phyloP scores from a whole-genome alignment of 2,113 vertebrate genomes.

The Platanista minor region DNA sequence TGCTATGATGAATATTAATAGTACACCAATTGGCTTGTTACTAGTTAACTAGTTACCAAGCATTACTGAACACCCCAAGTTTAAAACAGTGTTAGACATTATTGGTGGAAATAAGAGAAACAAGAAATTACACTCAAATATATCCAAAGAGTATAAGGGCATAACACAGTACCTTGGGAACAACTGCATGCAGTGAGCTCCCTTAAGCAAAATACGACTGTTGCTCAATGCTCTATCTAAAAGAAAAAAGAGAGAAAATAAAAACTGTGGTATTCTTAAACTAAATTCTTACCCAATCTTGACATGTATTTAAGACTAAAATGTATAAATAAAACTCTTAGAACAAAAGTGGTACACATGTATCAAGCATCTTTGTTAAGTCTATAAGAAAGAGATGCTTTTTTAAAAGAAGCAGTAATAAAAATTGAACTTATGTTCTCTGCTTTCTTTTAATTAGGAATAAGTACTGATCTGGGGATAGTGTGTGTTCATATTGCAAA shows the following conservation, averaged over 20 bases:
- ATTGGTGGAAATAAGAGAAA: not conserved
- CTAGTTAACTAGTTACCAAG: not conserved
- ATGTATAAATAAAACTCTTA: not conserved
- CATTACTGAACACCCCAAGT: not conserved
- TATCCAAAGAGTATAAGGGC: not conserved
- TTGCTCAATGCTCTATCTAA: not conserved
- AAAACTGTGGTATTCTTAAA: not conserved
- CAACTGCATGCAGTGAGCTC: not conserved
- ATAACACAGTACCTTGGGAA: not conserved
- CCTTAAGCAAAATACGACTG: not conserved
- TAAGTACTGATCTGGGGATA: not conserved
- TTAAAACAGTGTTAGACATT: not conserved
- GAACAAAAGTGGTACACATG: not conserved
- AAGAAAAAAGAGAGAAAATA: not conserved
- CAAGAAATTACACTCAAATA: not conserved
- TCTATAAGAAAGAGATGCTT: not conserved
- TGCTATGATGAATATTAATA: not conserved
- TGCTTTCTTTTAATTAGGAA: not conserved
- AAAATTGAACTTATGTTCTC: not conserved
- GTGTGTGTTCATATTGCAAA: not conserved
- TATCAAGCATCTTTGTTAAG: not conserved
- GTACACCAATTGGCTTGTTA: not conserved
- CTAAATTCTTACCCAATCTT: not conserved
- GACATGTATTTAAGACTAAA: constrained; percentile 3
- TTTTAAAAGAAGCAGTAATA: not conserved